Evolutionary conservation across 2,888 invertebrate genomes (phyloP), one percentile per base, ranked within the genome.

Genomic region (Aphrophora alni): DNA sequence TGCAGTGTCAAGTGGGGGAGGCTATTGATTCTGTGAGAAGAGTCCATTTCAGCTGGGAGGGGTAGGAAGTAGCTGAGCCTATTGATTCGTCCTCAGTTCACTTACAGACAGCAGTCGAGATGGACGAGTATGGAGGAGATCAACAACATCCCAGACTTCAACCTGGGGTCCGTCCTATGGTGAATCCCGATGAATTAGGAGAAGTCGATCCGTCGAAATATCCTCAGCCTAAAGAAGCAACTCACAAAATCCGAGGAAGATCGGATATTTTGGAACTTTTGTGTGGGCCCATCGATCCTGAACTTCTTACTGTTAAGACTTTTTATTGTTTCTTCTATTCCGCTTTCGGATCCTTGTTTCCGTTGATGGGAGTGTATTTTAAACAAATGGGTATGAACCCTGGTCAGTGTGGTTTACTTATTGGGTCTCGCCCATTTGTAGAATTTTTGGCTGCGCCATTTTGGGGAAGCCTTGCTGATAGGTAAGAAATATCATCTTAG

Each of bases 291-390:
- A 94, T 97, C 68, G 97, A 98, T 88, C 95, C 95, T 85, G 97
- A 98, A 88, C 90, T 99, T 77, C 92, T 99, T 85, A 94, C 98
- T 78, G 97, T 98, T 85, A 99, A 99, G 89, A 94, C 97, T 26
- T 99, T 99, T 89, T 99, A 99, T 89, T 98, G 99, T 90, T 98
- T 98, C 92, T 99, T 99, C 90, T 99, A 98, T 89, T 97, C 98
- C 69, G 98, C 99, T 0, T 99, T 99, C 88, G 99, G 99, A 7
- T 98, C 98, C 0, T 92, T 99, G 21, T 99, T 99, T 88, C 99
- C 99, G 0, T 90, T 99, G 82, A 96, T 99, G 95, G 99, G 98
- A 51, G 97, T 99, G 72, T 99, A 99, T 90, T 99, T 99, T 91
- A 99, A 99, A 90, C 99, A 99, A 90, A 95, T 99, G 94, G 98